phyloP scores from a whole-genome alignment of 2,113 vertebrate species.

The Barbus barbus region DNA sequence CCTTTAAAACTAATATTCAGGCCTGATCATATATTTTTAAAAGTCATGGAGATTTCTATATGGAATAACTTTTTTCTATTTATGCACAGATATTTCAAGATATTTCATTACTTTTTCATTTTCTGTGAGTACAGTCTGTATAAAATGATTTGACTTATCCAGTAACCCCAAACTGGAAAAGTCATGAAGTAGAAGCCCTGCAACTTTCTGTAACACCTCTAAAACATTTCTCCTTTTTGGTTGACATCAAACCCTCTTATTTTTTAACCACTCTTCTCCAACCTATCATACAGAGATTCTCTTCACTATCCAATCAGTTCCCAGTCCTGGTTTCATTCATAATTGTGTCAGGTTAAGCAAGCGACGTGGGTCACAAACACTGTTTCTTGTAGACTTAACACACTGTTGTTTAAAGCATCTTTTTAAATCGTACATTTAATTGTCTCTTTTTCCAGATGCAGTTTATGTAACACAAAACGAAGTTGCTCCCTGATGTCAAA shows the following conservation, averaged over 20 bases:
- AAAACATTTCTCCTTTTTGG: not conserved
- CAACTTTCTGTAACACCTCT: not conserved
- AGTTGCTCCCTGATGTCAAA: conserved; percentile 79
- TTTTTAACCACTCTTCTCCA: not conserved
- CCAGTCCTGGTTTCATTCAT: not conserved
- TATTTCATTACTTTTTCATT: not conserved
- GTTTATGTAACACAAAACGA: conserved; percentile 94
- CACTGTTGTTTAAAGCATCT: not conserved
- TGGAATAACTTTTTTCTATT: not conserved
- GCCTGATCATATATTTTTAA: not conserved
- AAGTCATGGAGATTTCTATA: not conserved
- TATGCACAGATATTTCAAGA: not conserved
- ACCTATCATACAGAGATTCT: not conserved
- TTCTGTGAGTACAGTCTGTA: not conserved
- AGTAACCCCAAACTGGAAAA: not conserved
- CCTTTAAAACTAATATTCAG: not conserved
- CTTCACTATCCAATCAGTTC: not conserved
- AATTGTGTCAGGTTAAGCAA: not conserved
- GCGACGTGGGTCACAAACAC: not conserved
- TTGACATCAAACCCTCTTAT: not conserved
- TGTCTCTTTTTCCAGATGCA: conserved; percentile 82
- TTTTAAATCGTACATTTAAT: not conserved
- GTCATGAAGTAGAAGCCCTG: not conserved
- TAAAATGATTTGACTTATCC: not conserved
- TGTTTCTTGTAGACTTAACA: not conserved